Base-by-base conservation (phyloP, 2,797 vertebrate genomes). In the Schizothorax lantsangensis region DNA sequence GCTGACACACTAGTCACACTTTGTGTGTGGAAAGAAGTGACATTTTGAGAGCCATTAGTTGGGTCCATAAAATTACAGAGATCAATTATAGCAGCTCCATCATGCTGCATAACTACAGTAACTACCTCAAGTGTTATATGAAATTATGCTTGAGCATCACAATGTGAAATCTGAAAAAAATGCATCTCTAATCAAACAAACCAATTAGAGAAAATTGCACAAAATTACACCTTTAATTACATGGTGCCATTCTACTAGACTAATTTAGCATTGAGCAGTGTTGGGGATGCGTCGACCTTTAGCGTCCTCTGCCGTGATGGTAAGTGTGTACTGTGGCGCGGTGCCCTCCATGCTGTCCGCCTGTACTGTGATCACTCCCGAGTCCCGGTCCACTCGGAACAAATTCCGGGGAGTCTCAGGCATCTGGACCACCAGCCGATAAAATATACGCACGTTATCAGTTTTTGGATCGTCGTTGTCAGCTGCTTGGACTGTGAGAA, bases 401-500 rank as follows among this genome's bases (percentile, higher is more conserved):
- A 95, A 92, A 47, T 94, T 93, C 10, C 96, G 92, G n/a, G 95
- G 95, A 85, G 93, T 95, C 91, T 96, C 95, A 3, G 95, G 95
- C 69, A 95, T 95, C 91, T 97, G 96, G 19, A 93, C 95, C 1
- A 94, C 93, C 81, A 95, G 92, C 36, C 91, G 94, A 85, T 95
- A 96, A 89, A 94, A 94, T 86, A 97, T 93, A 11, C 96, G 88
- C 45, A 96, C 95, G 15, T 97, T 96, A 71, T 95, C 96, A 3
- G 95, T 96, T 49, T 94, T 95, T 0, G 95, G 95, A 68, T 97
- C 96, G 12, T 97, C 97, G 1, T 95, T 95, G 80, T 97, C 97
- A 3, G 95, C 94, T 19, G 96, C 95, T 78, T 94, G 95, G 84
- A 97, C 92, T 9, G 89, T 94, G 78, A 96, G 94, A 87, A 97